Evolutionary conservation across 1,140 invertebrate species (phyloP).

Genomic region (Pseudoatta argentina): DNA sequence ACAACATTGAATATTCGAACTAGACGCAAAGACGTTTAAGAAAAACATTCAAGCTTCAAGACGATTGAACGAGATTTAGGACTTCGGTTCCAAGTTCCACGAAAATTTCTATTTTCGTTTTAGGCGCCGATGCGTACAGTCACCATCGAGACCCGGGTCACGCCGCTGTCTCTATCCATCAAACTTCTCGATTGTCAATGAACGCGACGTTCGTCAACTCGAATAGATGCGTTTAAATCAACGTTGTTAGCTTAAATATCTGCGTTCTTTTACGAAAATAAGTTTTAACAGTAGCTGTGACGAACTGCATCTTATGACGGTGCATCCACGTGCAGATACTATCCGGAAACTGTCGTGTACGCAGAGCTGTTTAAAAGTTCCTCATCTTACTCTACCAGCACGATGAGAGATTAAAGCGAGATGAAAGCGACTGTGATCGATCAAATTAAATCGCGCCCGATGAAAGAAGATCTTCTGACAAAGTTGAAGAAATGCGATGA

Average conservation of each 20-base stretch:
- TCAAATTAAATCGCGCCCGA: constrained; percentile 5
- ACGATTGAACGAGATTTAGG: not conserved
- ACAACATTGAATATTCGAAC: too few species aligned
- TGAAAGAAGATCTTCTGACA: not conserved
- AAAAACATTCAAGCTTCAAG: not conserved
- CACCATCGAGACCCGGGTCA: constrained; percentile 82
- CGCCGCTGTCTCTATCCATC: constrained; percentile 81
- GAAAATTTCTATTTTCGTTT: constrained; percentile 55
- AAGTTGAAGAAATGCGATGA: not conserved
- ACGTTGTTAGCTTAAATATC: not conserved
- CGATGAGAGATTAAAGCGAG: not conserved
- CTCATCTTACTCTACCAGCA: not conserved
- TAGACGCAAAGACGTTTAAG: not conserved
- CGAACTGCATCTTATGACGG: not conserved
- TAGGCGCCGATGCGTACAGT: constrained; percentile 79
- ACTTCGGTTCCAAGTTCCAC: not conserved
- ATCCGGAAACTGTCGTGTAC: not conserved
- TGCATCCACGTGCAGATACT: not conserved
- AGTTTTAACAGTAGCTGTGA: not conserved
- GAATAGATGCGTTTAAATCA: constrained; percentile 32
- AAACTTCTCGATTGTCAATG: constrained; percentile 79
- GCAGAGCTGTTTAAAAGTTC: constrained; percentile 17
- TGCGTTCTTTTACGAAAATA: not conserved
- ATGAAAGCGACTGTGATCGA: constrained; percentile 35
- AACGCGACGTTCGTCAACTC: constrained; percentile 30